Conservation (phyloP, 1,140 invertebrate species). For the Hylaeus anthracinus region DNA sequence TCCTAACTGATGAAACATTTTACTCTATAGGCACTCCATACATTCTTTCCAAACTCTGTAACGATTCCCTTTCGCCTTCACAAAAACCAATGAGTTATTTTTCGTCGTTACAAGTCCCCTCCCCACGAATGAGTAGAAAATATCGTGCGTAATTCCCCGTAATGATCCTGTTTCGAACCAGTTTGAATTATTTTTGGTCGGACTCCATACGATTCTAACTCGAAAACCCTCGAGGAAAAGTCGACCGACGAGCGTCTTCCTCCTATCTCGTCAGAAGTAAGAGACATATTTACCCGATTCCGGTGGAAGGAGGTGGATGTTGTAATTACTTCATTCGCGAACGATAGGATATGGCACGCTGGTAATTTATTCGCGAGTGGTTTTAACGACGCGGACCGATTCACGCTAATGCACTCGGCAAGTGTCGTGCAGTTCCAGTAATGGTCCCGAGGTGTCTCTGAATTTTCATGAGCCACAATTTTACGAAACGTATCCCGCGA, state of each 20-base stretch:
- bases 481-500: neutral
- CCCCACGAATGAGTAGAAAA: too few relatives aligned
- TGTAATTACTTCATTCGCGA: conserved; percentile 12
- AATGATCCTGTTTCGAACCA: neutral
- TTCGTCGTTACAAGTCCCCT: too few relatives aligned
- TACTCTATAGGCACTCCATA: too few relatives aligned
- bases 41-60: too few relatives aligned
- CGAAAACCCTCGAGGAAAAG: neutral
- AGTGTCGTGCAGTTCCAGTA: conserved; percentile 13
- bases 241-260: neutral
- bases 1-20: too few relatives aligned
- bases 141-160: neutral
- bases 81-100: too few relatives aligned
- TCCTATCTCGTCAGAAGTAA: neutral
- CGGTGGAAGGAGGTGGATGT: neutral
- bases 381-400: conserved; percentile 27
- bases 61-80: too few relatives aligned
- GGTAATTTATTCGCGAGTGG: conserved; percentile 23
- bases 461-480: conserved; percentile 5
- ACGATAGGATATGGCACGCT: conserved; percentile 1
- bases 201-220: neutral
- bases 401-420: conserved; percentile 17
- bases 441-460: conserved; percentile 18
- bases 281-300: conserved; percentile 3
- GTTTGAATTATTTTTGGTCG: conserved; percentile 13